Evolutionary conservation across 2,888 invertebrate species (phyloP), one percentile per base, ranked within the genome.

Genomic region (Acronicta aceris): DNA sequence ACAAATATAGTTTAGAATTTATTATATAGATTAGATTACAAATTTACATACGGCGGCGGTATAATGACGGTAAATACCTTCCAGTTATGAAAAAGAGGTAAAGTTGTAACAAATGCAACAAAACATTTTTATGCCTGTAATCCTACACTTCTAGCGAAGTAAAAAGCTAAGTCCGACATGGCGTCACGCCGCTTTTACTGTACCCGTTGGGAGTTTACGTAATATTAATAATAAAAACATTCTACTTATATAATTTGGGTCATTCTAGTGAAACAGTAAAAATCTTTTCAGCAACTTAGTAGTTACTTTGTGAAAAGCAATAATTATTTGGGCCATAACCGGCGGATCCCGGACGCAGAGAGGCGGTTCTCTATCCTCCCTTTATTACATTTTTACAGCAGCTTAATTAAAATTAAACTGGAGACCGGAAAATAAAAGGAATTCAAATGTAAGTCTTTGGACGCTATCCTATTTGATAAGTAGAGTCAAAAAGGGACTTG

Each of bases 201-300:
- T 7, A n/a, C n/a, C n/a, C 6, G n/a, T n/a, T n/a, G 38, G 33
- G 7, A n/a, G 38, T 38, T 6, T 6, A 7, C n/a, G n/a, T n/a
- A 38, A 33, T 33, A 33, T 33, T 33, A 1, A 38, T n/a, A 38
- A 38, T 38, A 46, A 45, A 74, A 56, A 50, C 41, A 41, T 27
- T 33, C 16, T 40, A 27, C 9, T 38, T 13, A 30, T 49, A 59
- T 62, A 52, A 59, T 62, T 63, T 46, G 12, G 47, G 43, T 27
- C 47, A 49, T 56, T 55, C 13, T 47, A 48, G 54, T 17, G 33
- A 49, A 57, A 64, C 54, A 71, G 54, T 62, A 62, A 72, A 79
- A 78, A 65, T 67, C 73, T 71, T 76, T 75, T 70, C 42, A 62
- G 57, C 56, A 60, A 72, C 70, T 74, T 59, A 68, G 67, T 68